Percentiles rank a stretch among this genome's conserved stretches.
Evolutionary conservation across 1,140 invertebrate species (phyloP).

Genomic region (Cephus cinctus): DNA sequence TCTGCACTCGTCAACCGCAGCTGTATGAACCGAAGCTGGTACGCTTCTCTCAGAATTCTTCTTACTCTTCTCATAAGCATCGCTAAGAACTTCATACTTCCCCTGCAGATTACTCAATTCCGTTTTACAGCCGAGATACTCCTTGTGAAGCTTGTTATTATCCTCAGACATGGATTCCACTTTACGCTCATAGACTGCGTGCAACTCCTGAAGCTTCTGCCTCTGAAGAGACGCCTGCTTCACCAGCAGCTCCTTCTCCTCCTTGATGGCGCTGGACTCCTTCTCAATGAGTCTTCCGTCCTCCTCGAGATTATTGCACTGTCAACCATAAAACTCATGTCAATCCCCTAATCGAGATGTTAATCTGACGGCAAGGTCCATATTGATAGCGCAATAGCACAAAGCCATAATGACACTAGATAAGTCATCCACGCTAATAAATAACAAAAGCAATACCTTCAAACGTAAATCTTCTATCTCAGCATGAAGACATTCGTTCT

Average conservation of each 20-base stretch:
- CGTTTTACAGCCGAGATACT: constrained; percentile 55
- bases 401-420: too few relatives aligned
- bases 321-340: too few relatives aligned
- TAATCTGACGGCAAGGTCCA: too few relatives aligned
- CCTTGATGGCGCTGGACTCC: constrained; percentile 57
- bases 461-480: constrained; percentile 58
- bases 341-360: too few relatives aligned
- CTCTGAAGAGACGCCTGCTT: constrained; percentile 55
- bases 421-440: too few relatives aligned
- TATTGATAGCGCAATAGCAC: too few relatives aligned
- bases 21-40: constrained; percentile 56
- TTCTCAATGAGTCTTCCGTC: too few relatives aligned
- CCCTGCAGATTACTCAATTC: constrained; percentile 61
- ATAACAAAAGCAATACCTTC: constrained; percentile 47
- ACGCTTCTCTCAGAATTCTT: constrained; percentile 56
- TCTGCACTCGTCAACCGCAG: constrained; percentile 64
- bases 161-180: constrained; percentile 61
- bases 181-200: constrained; percentile 62
- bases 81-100: constrained; percentile 53
- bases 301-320: too few relatives aligned
- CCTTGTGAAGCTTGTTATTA: constrained; percentile 60
- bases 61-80: constrained; percentile 58
- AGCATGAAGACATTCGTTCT: constrained; percentile 63
- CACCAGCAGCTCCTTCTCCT: constrained; percentile 60
- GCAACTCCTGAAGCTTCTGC: constrained; percentile 62